A percentile compares a stretch with the other conserved stretches of the same genome.
phyloP scores from a whole-genome alignment of 2,113 vertebrate species.

The Chelonoidis abingdonii region DNA sequence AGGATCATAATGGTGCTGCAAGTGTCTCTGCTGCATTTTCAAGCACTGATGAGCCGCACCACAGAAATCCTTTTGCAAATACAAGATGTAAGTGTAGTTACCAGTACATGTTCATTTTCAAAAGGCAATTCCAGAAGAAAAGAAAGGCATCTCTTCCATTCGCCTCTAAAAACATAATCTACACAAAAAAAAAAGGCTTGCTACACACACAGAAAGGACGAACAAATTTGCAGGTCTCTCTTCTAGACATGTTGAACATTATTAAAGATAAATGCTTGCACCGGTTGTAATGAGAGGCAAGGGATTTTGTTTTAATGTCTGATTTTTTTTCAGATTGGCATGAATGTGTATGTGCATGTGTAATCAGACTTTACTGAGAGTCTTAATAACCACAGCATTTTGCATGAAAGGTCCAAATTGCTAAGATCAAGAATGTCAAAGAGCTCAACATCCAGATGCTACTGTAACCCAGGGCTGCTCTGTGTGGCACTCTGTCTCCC shows the following conservation, averaged over 20 bases:
- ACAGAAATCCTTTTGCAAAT: neutral
- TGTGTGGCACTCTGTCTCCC: too few species aligned
- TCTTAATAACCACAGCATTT: neutral
- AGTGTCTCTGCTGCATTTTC: neutral
- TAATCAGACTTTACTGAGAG: neutral
- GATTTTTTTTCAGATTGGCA: neutral
- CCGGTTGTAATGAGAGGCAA: neutral
- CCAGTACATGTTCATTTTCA: neutral
- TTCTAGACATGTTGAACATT: neutral
- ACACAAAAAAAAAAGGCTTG: neutral
- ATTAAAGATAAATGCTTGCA: neutral
- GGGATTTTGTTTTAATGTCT: neutral
- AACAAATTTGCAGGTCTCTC: neutral
- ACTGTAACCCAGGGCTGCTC: too few species aligned
- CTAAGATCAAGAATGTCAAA: neutral
- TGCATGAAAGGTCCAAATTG: neutral
- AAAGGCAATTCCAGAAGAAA: neutral
- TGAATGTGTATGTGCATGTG: neutral
- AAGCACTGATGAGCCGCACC: neutral
- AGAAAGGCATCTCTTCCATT: neutral
- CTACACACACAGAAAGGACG: neutral
- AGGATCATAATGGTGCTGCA: neutral
- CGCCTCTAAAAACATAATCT: neutral
- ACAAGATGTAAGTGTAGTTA: neutral
- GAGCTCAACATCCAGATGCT: neutral